Evolutionary conservation across 2,113 vertebrate species (phyloP).

Genomic region (Ivindomyrus marchei): DNA sequence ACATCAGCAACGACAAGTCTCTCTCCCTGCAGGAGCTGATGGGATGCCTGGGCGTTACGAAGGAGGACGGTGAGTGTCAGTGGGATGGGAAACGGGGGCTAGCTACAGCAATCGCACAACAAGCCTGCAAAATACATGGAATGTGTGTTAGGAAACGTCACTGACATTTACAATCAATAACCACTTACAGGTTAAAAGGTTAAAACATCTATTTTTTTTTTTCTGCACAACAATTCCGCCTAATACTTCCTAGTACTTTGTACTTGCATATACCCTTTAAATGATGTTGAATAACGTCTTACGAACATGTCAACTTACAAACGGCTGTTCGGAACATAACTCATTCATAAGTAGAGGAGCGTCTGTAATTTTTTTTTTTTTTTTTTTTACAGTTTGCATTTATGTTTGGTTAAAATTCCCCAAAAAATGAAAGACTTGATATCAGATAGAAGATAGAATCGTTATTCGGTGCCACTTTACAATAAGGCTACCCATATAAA

Average conservation of each 20-base stretch:
- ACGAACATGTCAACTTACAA: no score
- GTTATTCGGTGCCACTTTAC: neutral
- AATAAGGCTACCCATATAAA: no score
- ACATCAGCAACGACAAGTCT: constrained; percentile 82
- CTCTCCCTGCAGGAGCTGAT: constrained; percentile 85
- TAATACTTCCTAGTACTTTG: no score
- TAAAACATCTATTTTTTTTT: no score
- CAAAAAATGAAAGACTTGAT: neutral
- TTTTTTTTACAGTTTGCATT: neutral
- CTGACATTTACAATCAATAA: neutral
- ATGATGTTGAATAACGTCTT: neutral
- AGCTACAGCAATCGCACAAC: neutral
- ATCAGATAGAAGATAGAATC: neutral
- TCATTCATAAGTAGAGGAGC: no score
- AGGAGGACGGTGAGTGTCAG: constrained; percentile 70
- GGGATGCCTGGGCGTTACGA: constrained; percentile 85
- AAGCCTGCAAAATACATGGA: neutral
- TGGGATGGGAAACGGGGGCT: neutral
- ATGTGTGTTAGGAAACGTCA: neutral
- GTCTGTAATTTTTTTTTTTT: neutral
- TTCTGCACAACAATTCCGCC: no score
- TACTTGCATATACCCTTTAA: no score
- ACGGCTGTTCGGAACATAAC: no score
- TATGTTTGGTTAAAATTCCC: neutral
- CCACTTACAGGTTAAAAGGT: neutral